Evolutionary conservation across 2,113 vertebrate genomes (phyloP).

Genomic region (Monopterus albus): DNA sequence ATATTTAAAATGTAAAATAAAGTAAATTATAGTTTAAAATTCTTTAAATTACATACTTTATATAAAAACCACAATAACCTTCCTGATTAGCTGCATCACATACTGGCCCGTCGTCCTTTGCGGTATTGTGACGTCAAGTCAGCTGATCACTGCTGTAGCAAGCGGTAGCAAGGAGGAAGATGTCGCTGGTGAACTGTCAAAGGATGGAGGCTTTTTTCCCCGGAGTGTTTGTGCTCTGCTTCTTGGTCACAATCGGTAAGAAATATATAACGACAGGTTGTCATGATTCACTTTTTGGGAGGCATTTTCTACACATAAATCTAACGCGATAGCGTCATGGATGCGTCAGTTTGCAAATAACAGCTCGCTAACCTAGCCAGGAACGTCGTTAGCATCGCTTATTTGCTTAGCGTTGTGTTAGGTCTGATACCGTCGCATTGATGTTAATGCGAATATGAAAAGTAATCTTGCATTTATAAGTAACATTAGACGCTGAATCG

Average conservation of each 20-base stretch:
- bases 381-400: slow-evolving; percentile 27
- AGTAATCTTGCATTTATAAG: not conserved
- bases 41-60: no score
- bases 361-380: not conserved
- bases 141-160: slow-evolving; percentile 57
- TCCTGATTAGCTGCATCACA: no score
- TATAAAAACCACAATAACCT: no score
- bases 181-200: slow-evolving; percentile 46
- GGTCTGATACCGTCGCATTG: fast-evolving
- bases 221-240: slow-evolving; percentile 31
- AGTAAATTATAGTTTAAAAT: no score
- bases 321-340: not conserved
- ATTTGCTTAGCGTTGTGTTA: not conserved
- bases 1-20: no score
- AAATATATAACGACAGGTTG: not conserved
- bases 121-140: slow-evolving; percentile 49
- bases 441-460: not conserved
- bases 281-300: fast-evolving
- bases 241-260: slow-evolving; percentile 46
- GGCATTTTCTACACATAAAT: fast-evolving
- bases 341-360: not conserved
- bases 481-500: no score
- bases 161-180: slow-evolving; percentile 50
- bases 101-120: not conserved
- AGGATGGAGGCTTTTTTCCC: slow-evolving; percentile 65